phyloP scores from a whole-genome alignment of 2,888 invertebrate genomes.

The Crossocerus cetratus region DNA sequence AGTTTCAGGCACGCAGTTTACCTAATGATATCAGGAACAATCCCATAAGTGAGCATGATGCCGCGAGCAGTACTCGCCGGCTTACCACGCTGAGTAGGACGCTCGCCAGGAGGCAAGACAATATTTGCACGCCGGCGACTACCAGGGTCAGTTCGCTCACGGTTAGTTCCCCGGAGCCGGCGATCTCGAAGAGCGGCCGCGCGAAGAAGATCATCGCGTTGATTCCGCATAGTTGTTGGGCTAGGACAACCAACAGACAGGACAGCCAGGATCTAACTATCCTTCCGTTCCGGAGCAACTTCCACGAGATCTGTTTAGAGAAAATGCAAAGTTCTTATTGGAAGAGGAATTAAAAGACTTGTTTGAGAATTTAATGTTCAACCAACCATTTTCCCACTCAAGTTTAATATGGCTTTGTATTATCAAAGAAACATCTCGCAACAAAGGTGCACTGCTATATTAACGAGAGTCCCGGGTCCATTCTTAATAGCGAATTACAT shows the following conservation, averaged over 20 bases:
- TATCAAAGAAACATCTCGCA: no score
- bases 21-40: slow-evolving; percentile 66
- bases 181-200: slow-evolving; percentile 62
- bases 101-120: slow-evolving; percentile 60
- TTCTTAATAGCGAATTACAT: no score
- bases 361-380: no score
- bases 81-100: slow-evolving; percentile 62
- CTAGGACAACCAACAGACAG: slow-evolving; percentile 59
- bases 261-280: slow-evolving; percentile 56
- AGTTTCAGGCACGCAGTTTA: slow-evolving; percentile 40
- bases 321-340: background rate
- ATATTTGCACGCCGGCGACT: slow-evolving; percentile 65
- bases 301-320: slow-evolving; percentile 38
- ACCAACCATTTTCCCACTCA: no score
- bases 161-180: slow-evolving; percentile 65
- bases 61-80: slow-evolving; percentile 63
- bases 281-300: slow-evolving; percentile 54
- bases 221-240: slow-evolving; percentile 67
- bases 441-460: no score
- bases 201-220: slow-evolving; percentile 67
- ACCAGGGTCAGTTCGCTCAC: slow-evolving; percentile 64
- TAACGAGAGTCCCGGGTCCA: background rate
- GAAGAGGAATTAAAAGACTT: no score
- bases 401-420: no score
- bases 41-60: slow-evolving; percentile 66